Percentiles rank a stretch among this genome's conserved stretches.
Evolutionary conservation across 1,140 invertebrate species (phyloP).

Genomic region (Halictus rubicundus): DNA sequence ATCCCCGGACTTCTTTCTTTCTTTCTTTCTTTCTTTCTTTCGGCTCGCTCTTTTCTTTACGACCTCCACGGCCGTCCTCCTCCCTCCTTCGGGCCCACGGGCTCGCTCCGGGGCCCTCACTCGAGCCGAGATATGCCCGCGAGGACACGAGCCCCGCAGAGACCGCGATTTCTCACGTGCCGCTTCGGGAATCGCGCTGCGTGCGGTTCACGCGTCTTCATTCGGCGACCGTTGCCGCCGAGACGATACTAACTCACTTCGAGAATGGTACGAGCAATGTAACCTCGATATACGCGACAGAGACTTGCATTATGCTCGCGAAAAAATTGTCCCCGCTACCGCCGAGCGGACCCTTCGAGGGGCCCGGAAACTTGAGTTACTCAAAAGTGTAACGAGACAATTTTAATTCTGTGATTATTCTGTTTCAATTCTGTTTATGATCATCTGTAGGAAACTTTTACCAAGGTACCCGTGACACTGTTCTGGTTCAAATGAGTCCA

Average conservation of each 20-base stretch:
- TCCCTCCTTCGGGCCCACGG: not conserved
- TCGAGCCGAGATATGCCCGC: slow-evolving; percentile 18
- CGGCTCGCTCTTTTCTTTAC: slow-evolving; percentile 1
- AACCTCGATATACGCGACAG: too few species aligned
- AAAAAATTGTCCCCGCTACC: too few species aligned
- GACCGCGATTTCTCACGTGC: slow-evolving; percentile 48
- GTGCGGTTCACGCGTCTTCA: slow-evolving; percentile 16
- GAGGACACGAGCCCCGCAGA: slow-evolving; percentile 33
- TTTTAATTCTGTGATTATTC: too few species aligned
- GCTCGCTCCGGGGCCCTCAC: not conserved
- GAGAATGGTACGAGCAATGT: not conserved
- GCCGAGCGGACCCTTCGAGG: too few species aligned
- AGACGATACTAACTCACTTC: not conserved
- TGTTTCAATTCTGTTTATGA: too few species aligned
- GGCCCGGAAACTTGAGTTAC: too few species aligned
- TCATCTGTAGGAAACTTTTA: too few species aligned
- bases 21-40: not conserved
- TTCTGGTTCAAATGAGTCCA: too few species aligned
- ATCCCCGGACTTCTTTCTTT: not conserved
- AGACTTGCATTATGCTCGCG: too few species aligned
- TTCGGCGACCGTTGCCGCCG: not conserved
- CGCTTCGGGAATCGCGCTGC: not conserved
- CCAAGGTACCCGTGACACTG: too few species aligned
- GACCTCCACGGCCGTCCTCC: not conserved
- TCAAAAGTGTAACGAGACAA: too few species aligned